Percentiles rank a stretch among this genome's conserved stretches.
Conservation (phyloP, 2,888 invertebrate species). For the Zele albiditarsus region DNA sequence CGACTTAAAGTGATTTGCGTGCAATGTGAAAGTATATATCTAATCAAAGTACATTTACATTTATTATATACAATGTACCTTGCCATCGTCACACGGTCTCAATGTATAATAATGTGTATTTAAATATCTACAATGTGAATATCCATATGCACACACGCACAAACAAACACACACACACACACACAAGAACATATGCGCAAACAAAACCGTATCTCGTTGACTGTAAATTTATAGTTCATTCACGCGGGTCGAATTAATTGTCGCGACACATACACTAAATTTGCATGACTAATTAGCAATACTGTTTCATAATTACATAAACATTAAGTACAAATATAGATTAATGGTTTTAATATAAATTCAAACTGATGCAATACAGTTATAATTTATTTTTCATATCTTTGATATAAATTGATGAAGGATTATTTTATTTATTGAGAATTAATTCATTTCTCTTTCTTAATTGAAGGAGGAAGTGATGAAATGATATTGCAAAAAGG, state of each 20-base stretch:
- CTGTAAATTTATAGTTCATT: constrained; percentile 28
- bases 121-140: not conserved
- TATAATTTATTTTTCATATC: not conserved
- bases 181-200: not conserved
- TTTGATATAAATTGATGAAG: not conserved
- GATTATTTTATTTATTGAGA: not conserved
- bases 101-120: constrained; percentile 5
- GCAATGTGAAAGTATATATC: constrained; percentile 6
- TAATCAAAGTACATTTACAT: constrained; percentile 7
- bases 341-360: constrained; percentile 20
- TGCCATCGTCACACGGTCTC: not conserved
- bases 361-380: constrained; percentile 17
- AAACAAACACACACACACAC: not conserved
- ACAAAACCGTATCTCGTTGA: constrained; percentile 16
- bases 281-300: constrained; percentile 24
- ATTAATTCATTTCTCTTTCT: no score
- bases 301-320: not conserved
- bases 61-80: not conserved
- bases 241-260: constrained; percentile 27
- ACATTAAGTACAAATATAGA: not conserved
- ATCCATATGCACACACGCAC: not conserved
- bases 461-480: no score
- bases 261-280: not conserved
- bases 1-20: not conserved
- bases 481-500: no score